Conservation (phyloP, 2,888 invertebrate species). For the Melanostoma scalare region DNA sequence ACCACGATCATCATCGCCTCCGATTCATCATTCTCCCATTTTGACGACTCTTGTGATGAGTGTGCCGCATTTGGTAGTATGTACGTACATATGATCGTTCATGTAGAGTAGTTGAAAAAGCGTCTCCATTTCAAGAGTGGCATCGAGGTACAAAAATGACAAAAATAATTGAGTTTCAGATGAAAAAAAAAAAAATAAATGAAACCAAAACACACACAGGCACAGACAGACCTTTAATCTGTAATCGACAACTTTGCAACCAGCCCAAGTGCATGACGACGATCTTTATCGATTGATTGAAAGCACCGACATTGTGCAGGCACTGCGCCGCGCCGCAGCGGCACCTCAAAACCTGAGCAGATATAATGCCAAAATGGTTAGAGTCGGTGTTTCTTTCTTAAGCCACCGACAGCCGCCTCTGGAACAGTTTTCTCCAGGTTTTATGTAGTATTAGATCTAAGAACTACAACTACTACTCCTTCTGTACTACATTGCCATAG, state of each 20-base stretch:
- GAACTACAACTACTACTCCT: slow-evolving; percentile 18
- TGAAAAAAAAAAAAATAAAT: neutral
- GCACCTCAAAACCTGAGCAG: slow-evolving; percentile 64
- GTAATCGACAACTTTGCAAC: slow-evolving; percentile 57
- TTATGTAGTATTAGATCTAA: slow-evolving; percentile 25
- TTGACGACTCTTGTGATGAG: neutral
- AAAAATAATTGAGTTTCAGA: slow-evolving; percentile 69
- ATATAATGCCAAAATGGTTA: slow-evolving; percentile 56
- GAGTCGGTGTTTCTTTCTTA: slow-evolving; percentile 25
- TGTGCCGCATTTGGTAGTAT: slow-evolving; percentile 29
- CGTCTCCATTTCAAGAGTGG: slow-evolving; percentile 11
- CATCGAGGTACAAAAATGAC: slow-evolving; percentile 27
- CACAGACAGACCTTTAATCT: slow-evolving; percentile 33
- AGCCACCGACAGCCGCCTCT: slow-evolving; percentile 44
- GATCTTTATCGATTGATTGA: slow-evolving; percentile 72
- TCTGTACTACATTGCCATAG: slow-evolving; percentile 2
- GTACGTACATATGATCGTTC: neutral
- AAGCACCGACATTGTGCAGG: slow-evolving; percentile 54
- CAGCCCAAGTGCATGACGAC: slow-evolving; percentile 66
- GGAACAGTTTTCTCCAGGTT: slow-evolving; percentile 26
- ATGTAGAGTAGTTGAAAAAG: slow-evolving; percentile 39
- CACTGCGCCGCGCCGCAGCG: slow-evolving; percentile 32
- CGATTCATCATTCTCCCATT: slow-evolving; percentile 60
- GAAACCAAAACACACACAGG: too few relatives aligned
- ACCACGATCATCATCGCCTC: slow-evolving; percentile 55